Evolutionary conservation across 2,113 vertebrate species (phyloP), one percentile per base, ranked within the genome.

Genomic region (Rhinichthys klamathensis): DNA sequence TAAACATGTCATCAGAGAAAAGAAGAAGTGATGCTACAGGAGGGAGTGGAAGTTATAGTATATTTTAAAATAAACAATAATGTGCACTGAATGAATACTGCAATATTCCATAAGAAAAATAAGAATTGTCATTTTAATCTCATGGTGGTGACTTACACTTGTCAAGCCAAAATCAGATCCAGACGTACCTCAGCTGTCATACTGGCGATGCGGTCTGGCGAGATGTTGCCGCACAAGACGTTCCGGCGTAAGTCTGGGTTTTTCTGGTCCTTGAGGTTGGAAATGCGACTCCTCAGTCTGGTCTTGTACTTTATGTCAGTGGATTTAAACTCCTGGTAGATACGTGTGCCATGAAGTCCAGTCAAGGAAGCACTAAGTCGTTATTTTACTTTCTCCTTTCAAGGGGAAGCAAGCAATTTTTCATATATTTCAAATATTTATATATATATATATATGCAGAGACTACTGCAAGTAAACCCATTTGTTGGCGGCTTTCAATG

Each of bases 181-280:
- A 56, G 13, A 18, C 94, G 90, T 88, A 99, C 98, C 97, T 99
- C 97, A 0, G 97, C 96, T 0, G 94, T 96, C 98, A 99, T 99
- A 90, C 91, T 94, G 0, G 98, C 97, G 0, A 99, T 98, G 91
- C 96, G 95, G 65, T 96, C 95, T 0, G 97, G 90, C 0, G 94
- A 92, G 25, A 99, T 98, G 87, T 92, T 94, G 0, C 98, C 98
- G 51, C 96, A 96, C 16, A 99, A 92, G 38, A 99, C 98, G 0
- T 96, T 98, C 8, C 96, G 95, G 0, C 97, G 95, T 89, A 99
- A 94, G 51, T 96, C 96, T 0, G 98, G 98, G 30, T 99, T 99
- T 93, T 98, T 99, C 84, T 97, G 96, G 85, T 99, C 98, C 92
- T 97, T 98, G 82, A 99, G 94, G 87, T 99, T 99, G 21, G 97